Base-by-base conservation (phyloP, 2,797 vertebrate genomes). In the Notamacropus eugenii region DNA sequence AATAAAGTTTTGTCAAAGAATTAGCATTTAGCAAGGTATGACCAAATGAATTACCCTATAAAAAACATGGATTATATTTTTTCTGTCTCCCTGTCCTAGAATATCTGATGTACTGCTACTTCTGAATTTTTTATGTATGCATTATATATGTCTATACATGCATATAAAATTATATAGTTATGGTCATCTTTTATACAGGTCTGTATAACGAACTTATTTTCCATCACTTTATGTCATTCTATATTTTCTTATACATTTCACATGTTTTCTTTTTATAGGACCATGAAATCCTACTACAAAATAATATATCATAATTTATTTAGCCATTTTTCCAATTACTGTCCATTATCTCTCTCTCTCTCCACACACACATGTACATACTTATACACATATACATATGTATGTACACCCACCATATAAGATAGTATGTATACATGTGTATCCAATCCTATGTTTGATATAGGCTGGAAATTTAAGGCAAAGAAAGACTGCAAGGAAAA, bases 371-470 rank as follows among this genome's bases (percentile, higher is more conserved):
- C 52, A 52, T 52, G 52, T 6, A 52, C 52, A 8, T 52, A 9
- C 52, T 52, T 52, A 9, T 52, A 52, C 52, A 52, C 52, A 58
- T 31, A 62, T 62, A 5, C 29, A 58, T 28, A 58, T 58, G 27
- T 58, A 27, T 58, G 27, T 55, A 55, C 55, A 55, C 55, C 19
- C 55, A 24, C 55, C 22, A 5, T 58, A 27, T 58, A 28, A 28
- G 57, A 58, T 56, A 3, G 57, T 58, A 59, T 59, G 11, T 31
- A 59, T 59, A 2, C 4, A 59, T 59, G 11, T 12, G 19, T 67
- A 67, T 40, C 29, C 19, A 31, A 90, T 94, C 59, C 14, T 91
- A 67, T 90, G 94, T 94, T 46, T 94, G 94, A 96, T 95, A 22
- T 62, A 94, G 56, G 55, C 93, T 56, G 28, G 90, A 96, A 93